Evolutionary conservation across 2,113 vertebrate species (phyloP), one percentile per base, ranked within the genome.

Genomic region (Clupea harengus): DNA sequence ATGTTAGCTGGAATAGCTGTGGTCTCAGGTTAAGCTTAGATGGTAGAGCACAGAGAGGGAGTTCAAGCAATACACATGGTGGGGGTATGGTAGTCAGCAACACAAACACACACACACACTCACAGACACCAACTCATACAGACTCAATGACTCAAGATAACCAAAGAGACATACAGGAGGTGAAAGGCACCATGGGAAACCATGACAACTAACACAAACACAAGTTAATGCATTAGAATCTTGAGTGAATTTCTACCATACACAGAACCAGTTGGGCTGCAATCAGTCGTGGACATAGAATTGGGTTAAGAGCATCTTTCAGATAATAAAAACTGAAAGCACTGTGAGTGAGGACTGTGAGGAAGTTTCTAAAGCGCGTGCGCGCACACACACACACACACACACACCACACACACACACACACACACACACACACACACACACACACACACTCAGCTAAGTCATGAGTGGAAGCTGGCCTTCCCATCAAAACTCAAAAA

Each of bases 201-300:
- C 60, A 8, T n/a, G 4, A n/a, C 60, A 64, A 72, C n/a, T 44
- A 81, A 82, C 57, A 82, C 57, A 67, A 52, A 82, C 78, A 64
- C 52, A 85, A 49, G 2, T 39, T 1, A 1, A 39, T 39, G 39
- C 39, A 39, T 39, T 39, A 1, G 39, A 39, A 39, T 39, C 39
- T 1, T 39, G 2, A 2, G 39, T 39, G 39, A 39, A 39, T 39
- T 39, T 39, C 1, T 39, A 39, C 39, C 39, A 39, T 39, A 85
- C 44, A 45, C 50, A 45, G 54, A 64, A 1, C 57, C 57, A n/a
- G 22, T 64, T 64, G 57, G 57, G 54, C 2, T 22, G 18, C 57
- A 64, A 39, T 39, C 39, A 39, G 39, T 39, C 20, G 22, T 64
- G 2, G 57, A 1, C 57, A 64, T 64, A n/a, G 57, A 64, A 20